Evolutionary conservation across 1,140 invertebrate genomes (phyloP).

Genomic region (Tetramorium alpestre): DNA sequence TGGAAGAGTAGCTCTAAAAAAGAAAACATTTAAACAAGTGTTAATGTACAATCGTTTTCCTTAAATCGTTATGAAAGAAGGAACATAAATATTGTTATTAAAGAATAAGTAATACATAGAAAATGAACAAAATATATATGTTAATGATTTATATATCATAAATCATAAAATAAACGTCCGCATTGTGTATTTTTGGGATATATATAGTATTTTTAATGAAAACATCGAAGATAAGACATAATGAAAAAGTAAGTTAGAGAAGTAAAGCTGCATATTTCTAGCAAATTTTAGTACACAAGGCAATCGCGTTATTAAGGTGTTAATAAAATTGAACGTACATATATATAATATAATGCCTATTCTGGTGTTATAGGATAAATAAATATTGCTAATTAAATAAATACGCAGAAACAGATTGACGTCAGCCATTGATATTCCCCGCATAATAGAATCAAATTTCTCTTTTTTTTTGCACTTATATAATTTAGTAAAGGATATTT

Average conservation of each 20-base stretch:
- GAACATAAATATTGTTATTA: slow-evolving; percentile 61
- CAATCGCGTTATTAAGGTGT: slow-evolving; percentile 28
- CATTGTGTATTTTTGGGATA: background rate
- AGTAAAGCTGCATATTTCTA: slow-evolving; percentile 36
- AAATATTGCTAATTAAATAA: slow-evolving; percentile 14
- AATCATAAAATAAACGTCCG: slow-evolving; percentile 21
- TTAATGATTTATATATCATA: slow-evolving; percentile 24
- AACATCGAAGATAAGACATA: background rate
- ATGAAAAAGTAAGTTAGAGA: slow-evolving; percentile 48
- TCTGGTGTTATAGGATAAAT: slow-evolving; percentile 24
- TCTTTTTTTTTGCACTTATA: background rate
- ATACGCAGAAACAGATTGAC: slow-evolving; percentile 39
- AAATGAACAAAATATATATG: slow-evolving; percentile 29
- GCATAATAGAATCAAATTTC: slow-evolving; percentile 5
- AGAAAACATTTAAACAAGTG: slow-evolving; percentile 36
- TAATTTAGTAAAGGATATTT: background rate
- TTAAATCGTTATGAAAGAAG: background rate
- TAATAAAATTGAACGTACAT: slow-evolving; percentile 26
- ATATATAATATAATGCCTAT: background rate
- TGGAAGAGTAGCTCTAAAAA: slow-evolving; percentile 91
- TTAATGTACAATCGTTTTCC: background rate
- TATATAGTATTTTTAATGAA: slow-evolving; percentile 9
- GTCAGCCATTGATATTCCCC: slow-evolving; percentile 18
- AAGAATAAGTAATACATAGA: slow-evolving; percentile 17
- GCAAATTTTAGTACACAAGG: slow-evolving; percentile 49